Base-by-base conservation (phyloP, 2,797 vertebrate species). In the Adrianichthys oophorus region DNA sequence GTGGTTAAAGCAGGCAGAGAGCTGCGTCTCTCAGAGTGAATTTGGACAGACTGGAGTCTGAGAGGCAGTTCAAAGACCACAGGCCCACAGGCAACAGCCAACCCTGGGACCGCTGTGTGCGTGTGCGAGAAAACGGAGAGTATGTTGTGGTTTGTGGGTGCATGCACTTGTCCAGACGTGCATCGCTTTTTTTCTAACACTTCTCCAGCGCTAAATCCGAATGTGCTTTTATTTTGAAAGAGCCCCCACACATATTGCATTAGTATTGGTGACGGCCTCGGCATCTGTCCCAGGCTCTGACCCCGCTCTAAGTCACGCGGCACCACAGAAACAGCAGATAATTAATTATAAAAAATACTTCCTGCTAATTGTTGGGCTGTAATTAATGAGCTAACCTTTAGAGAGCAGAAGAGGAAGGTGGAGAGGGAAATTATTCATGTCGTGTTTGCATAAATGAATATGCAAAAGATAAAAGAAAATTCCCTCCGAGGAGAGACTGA, bases 351-450 rank as follows among this genome's bases (percentile, higher is more conserved):
- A 80, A 90, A 90, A 87, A 85, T 80, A 85, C 78, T 86, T 86
- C 80, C 79, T 72, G 80, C 84, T 92, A 93, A 92, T 92, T 92
- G 89, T 87, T 86, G 80, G 74, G 76, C 79, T 91, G 85, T 89
- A 91, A 89, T 92, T 92, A 93, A 92, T 86, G 86, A 88, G 85
- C 65, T 92, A 92, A 92, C 92, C 91, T 93, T 93, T 91, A 80
- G 89, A 91, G 89, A 87, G 82, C 65, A 74, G 52, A 78, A 85
- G 78, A 83, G 83, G 83, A 87, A 89, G 84, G 84, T 83, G 70
- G 68, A 79, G 63, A 75, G 78, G 72, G 76, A 83, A 81, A 89
- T 89, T 87, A 91, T 89, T 90, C 86, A 89, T 88, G 76, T 78
- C 1, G 41, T 69, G 70, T 90, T 87, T 89, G 88, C 88, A 90